These are phyloP conservation scores for Zaprionus africanus DNA, from an alignment of 1,140 invertebrate species.

Conservation along the genomic window DNA sequence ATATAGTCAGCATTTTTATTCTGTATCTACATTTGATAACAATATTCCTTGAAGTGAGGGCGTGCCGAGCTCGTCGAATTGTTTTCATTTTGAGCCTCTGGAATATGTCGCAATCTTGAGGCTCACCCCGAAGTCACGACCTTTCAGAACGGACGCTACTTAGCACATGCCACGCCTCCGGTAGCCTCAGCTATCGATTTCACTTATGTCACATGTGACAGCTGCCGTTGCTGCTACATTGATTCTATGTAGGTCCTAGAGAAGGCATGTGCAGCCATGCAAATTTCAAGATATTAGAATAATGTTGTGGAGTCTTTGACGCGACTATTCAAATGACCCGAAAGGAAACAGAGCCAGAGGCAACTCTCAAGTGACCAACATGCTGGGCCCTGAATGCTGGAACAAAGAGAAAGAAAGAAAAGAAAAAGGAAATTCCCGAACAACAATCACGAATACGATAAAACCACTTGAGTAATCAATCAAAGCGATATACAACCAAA, in stretches of 20 bases:
- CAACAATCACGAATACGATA: conserved; percentile 71
- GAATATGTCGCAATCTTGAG: not conserved
- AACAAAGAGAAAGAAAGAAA: conserved; percentile 31
- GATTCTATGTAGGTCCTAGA: conserved; percentile 4
- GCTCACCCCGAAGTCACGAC: conserved; percentile 4
- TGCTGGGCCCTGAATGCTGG: conserved; percentile 47
- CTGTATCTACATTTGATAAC: not conserved
- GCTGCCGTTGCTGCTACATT: conserved; percentile 20
- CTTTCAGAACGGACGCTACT: conserved; percentile 26
- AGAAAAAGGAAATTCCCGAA: conserved; percentile 32
- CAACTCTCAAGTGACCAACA: conserved; percentile 80
- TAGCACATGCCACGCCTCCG: conserved; percentile 62
- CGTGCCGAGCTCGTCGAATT: not conserved
- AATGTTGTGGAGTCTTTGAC: conserved; percentile 12
- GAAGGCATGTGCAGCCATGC: conserved; percentile 56
- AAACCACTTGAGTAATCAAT: conserved; percentile 81
- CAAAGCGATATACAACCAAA: conserved; percentile 69
- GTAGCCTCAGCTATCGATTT: conserved; percentile 73
- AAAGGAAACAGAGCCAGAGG: conserved; percentile 71
- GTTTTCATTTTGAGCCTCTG: not conserved
- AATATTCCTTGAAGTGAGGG: not conserved
- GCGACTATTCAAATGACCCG: conserved; percentile 59
- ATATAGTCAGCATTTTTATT: too few relatives aligned
- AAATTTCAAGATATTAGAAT: conserved; percentile 58
- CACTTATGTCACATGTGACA: conserved; percentile 50